Evolutionary conservation across 2,888 invertebrate species (phyloP), one percentile per base, ranked within the genome.

Genomic region (Bombylius major): DNA sequence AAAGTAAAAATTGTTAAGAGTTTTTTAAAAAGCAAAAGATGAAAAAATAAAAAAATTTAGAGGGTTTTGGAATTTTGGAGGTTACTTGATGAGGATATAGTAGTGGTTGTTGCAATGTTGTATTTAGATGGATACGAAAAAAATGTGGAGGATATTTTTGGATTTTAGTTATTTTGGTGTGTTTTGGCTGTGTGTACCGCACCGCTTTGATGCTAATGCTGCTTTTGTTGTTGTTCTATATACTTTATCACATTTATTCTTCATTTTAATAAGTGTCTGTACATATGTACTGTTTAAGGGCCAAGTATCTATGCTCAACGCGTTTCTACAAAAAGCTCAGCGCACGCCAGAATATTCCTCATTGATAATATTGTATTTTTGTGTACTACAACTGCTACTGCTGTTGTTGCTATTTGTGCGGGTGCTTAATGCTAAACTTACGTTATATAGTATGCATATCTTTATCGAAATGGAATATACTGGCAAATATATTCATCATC

Each of bases 401-500:
- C 8, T 11, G 39, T 4, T 42, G 39, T 7, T 23, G 23, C 6
- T n/a, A 39, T 47, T 47, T 55, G 51, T 55, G 50, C 46, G 31
- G 46, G 51, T 47, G 46, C 47, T 55, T 55, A 55, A 55, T 50
- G 50, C 50, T 47, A 50, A 55, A 50, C 55, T 55, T 51, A 51
- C 55, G 47, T 46, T 50, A 44, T 23, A 23, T 55, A 51, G 52
- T 49, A 51, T 54, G 51, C 55, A 58, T 58, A 47, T 51, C 54
- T 53, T 53, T 51, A 47, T 55, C 47, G 53, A 58, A 47, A 51
- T 56, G 53, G 53, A 48, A 49, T 49, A 50, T 46, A 42, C 11
- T 42, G 1, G 36, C 53, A 46, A 49, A 52, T 50, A 54, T 47
- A 49, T 56, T 56, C 54, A 56, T 58, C 55, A 58, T 52, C 54